Evolutionary conservation across 2,113 vertebrate species (phyloP), one percentile per base, ranked within the genome.

Genomic region (Porphyrio hochstetteri): DNA sequence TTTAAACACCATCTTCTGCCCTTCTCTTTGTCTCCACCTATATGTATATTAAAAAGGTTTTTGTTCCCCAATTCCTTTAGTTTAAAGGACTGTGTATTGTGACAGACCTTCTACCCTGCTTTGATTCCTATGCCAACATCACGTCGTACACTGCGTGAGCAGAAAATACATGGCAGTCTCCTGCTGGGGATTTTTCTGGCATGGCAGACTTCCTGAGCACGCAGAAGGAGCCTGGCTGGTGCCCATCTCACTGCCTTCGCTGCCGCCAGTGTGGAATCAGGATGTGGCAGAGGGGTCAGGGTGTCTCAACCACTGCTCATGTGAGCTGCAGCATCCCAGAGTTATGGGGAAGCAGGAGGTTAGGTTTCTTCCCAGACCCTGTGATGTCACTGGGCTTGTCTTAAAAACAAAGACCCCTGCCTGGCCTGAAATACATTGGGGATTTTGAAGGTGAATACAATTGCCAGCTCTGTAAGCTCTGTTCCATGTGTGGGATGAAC

Each of bases 241-340:
- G 31, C 29, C 42, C 11, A 5, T 6, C 19, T 38, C 2, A 4
- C 8, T 52, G 21, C 11, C 57, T 42, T 70, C 10, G 5, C 46
- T 52, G 29, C 36, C 52, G 29, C 13, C 74, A 55, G 6, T 6
- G 1, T 0, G 1, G 21, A 16, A 72, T 18, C 11, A 64, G 87
- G 36, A 55, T 0, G 3, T 10, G 44, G 40, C 33, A 63, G 52
- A 46, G 63, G 16, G 7, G 19, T 4, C 0, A 3, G 20, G 16
- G 7, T 16, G 19, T 28, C 72, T 29, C 69, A 61, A 15, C 4
- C 38, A 52, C 25, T 3, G 7, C 75, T 61, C 0, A 0, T 5
- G 19, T 38, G 42, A 64, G 31, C 38, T 27, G n/a, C 53, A 52
- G 17, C 9, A 0, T 20, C 25, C 46, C 6, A 1, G 19, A 87